Evolutionary conservation across 2,888 invertebrate genomes (phyloP), one percentile per base, ranked within the genome.

Genomic region (Drosophila crucigera): DNA sequence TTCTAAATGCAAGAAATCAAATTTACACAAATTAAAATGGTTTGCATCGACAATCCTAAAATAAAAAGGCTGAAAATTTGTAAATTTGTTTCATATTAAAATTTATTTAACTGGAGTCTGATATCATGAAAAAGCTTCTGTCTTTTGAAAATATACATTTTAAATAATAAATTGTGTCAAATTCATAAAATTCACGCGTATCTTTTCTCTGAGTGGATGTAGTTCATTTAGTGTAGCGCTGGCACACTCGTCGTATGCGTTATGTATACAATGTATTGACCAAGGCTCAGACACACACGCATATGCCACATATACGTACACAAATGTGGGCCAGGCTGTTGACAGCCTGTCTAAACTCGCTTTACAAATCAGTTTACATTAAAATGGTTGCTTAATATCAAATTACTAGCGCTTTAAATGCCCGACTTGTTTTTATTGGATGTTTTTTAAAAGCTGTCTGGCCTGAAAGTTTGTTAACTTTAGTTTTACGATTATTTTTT

Each of bases 241-340:
- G 65, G 67, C 77, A 70, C 72, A 66, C 84, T 69, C 69, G 73
- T 59, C 84, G 81, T 82, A 82, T 82, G 79, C 76, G 76, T 82
- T 63, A 78, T 82, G 64, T 74, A 35, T 25, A 5, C 14, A 60
- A 35, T 35, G 39, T 56, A 56, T 70, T 58, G 73, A 67, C 66
- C 59, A 59, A 56, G 53, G 49, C 52, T 28, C 11, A 35, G 16
- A 19, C 52, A n/a, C 19, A 28, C 19, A 30, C 28, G 9, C 16
- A 19, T 10, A 11, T 19, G 2, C 28, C n/a, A 3, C 22, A 47
- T 25, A 39, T 22, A 33, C 52, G 41, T 47, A 63, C 3, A 47
- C 16, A 47, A 47, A 72, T 52, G 43, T 72, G 58, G 59, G 35
- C 53, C 64, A 69, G 53, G 60, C 70, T 60, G 72, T 56, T 71